Conservation (phyloP, 2,797 vertebrate genomes). For the Salmo trutta region DNA sequence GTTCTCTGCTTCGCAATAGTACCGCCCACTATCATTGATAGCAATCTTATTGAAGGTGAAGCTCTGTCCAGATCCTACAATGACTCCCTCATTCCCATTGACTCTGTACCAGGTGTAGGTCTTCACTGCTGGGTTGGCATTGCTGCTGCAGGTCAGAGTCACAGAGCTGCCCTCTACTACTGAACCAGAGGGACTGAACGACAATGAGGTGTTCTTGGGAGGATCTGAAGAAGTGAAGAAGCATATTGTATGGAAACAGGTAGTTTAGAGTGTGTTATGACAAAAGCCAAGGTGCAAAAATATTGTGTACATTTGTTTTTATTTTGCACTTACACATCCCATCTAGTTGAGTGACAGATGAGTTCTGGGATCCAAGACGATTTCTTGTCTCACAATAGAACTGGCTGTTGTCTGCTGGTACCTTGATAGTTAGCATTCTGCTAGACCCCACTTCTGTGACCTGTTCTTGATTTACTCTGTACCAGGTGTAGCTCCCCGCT, state of each 20-base stretch:
- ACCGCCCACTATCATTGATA: conserved; percentile 2
- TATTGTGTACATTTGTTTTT: too few relatives aligned
- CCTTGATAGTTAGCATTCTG: conserved; percentile 41
- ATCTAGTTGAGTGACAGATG: conserved; percentile 15
- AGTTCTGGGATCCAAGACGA: conserved; percentile 53
- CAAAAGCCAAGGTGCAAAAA: too few relatives aligned
- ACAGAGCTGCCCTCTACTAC: too few relatives aligned
- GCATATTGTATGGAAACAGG: not conserved
- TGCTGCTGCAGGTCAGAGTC: too few relatives aligned
- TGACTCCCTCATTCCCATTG: conserved; percentile 9
- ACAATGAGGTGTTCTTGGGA: conserved; percentile 44
- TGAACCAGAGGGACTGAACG: not conserved
- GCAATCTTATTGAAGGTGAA: conserved; percentile 8
- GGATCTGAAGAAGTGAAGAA: conserved; percentile 45
- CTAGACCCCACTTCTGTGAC: conserved; percentile 42
- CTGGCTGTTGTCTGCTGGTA: conserved; percentile 43
- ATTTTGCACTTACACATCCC: too few relatives aligned
- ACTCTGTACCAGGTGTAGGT: conserved; percentile 64
- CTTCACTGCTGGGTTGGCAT: conserved; percentile 17
- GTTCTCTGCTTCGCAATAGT: conserved; percentile 16
- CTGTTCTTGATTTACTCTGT: conserved; percentile 29
- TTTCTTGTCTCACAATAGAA: conserved; percentile 60
- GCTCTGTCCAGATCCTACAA: conserved; percentile 24
- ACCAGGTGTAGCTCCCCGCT: conserved; percentile 60
- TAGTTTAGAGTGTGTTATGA: not conserved